Evolutionary conservation across 2,888 invertebrate genomes (phyloP), one percentile per base, ranked within the genome.

Genomic region (Heliconius ismenius): DNA sequence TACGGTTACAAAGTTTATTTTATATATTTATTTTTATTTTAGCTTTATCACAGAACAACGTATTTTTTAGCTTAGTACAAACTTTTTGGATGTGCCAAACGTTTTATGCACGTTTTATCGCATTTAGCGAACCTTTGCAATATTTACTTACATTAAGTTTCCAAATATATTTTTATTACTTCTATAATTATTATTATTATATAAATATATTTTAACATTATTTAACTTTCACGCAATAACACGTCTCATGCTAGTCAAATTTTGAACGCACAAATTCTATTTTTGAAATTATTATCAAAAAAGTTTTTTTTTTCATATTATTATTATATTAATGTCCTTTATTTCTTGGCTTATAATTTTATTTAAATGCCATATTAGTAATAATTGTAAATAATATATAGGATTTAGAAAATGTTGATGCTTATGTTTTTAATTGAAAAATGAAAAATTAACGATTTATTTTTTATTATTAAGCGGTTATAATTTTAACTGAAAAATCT

Each of bases 181-280:
- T 70, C 69, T 58, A 54, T 70, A 70, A 54, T 54, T 28, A 69
- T 69, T 28, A 69, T 49, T 49, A 43, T 78, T 82, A 83, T 83
- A 85, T 84, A 81, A 83, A 85, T 83, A 81, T 85, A 84, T 86
- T 84, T 76, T 76, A 76, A 76, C 75, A 79, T 82, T 82, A 83
- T 84, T 84, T 81, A 81, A 78, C 88, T 88, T 91, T 92, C 91
- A 89, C 87, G 93, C 93, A 94, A 94, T 94, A 93, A 92, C 91
- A 92, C 90, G 86, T 91, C 92, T 92, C 90, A 93, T 93, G 92
- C 93, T 94, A 94, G 93, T 94, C 93, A 94, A 87, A 89, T 91
- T 84, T 88, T 88, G 88, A 91, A 90, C 92, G 93, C 93, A 92
- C 93, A 92, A 92, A 87, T 76, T 89, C 87, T 87, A 90, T 87